These are phyloP conservation scores for Bolinopsis microptera DNA, from an alignment of 37 sponge, comb jelly and placozoan genomes.

Conservation along the genomic window DNA sequence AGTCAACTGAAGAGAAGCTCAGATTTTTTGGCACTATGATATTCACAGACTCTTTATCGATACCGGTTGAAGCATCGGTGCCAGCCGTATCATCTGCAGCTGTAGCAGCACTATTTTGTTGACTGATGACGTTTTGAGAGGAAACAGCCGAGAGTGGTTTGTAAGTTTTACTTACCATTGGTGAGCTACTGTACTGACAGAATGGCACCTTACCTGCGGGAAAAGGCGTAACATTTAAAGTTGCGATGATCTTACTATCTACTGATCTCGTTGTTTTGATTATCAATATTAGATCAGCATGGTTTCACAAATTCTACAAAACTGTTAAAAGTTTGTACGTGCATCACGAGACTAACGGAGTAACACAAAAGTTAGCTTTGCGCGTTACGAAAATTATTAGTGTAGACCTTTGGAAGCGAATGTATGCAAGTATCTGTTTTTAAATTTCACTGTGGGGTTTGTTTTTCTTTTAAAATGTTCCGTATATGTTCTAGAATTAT, in stretches of 20 bases:
- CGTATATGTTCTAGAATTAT: too few relatives aligned
- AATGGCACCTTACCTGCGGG: neutral
- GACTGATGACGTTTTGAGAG: neutral
- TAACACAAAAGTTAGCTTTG: neutral
- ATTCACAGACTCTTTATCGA: too few relatives aligned
- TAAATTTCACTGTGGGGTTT: too few relatives aligned
- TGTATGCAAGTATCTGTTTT: too few relatives aligned
- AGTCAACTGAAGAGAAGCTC: neutral
- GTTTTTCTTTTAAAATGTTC: too few relatives aligned
- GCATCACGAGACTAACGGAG: neutral
- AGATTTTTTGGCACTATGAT: too few relatives aligned
- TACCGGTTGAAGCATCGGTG: neutral
- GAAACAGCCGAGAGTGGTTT: neutral
- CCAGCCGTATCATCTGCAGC: neutral
- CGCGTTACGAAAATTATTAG: too few relatives aligned
- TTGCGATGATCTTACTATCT: too few relatives aligned
- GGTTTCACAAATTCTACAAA: neutral
- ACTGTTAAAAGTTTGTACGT: neutral
- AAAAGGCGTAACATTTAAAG: too few relatives aligned
- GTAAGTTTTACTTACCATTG: conserved; percentile 4
- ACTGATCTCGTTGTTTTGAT: too few relatives aligned
- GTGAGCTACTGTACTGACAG: conserved; percentile 41
- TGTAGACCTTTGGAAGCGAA: too few relatives aligned
- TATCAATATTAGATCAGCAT: too few relatives aligned
- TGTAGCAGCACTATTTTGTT: neutral